Evolutionary conservation across 2,888 invertebrate genomes (phyloP).

Genomic region (Agrilus biguttatus): DNA sequence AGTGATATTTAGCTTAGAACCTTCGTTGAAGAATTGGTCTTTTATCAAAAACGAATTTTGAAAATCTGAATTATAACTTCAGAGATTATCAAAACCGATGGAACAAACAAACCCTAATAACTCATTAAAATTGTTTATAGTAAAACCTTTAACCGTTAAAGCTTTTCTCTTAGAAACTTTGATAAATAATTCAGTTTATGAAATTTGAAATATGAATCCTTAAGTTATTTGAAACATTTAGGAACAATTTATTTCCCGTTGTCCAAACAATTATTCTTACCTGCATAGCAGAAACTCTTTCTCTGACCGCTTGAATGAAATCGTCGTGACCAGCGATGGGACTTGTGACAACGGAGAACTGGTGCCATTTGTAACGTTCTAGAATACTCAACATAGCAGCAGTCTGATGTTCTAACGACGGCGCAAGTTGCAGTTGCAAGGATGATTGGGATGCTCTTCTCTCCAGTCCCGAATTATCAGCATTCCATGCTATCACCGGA

Average conservation of each 20-base stretch:
- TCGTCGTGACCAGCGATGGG: conserved; percentile 91
- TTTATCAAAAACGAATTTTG: no score
- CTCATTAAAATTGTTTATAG: no score
- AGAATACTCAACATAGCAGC: conserved; percentile 91
- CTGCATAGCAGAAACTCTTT: conserved; percentile 73
- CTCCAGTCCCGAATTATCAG: conserved; percentile 83
- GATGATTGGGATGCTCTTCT: conserved; percentile 67
- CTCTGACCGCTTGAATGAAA: conserved; percentile 86
- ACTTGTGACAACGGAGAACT: conserved; percentile 87
- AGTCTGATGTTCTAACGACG: conserved; percentile 92
- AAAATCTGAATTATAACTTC: no score
- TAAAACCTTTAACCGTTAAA: no score
- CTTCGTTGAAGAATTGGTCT: no score
- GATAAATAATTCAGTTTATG: no score
- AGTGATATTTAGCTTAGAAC: no score
- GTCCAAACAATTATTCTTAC: conserved; percentile 20
- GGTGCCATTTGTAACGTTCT: conserved; percentile 92
- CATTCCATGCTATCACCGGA: conserved; percentile 95
- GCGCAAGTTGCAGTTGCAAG: conserved; percentile 84
- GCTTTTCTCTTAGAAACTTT: no score
- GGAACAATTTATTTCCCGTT: background rate
- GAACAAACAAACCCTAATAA: no score
- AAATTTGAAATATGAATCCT: no score
- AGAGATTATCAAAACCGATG: no score
- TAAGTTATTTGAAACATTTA: no score